phyloP scores from a whole-genome alignment of 2,113 vertebrate genomes.

The Notechis scutatus region DNA sequence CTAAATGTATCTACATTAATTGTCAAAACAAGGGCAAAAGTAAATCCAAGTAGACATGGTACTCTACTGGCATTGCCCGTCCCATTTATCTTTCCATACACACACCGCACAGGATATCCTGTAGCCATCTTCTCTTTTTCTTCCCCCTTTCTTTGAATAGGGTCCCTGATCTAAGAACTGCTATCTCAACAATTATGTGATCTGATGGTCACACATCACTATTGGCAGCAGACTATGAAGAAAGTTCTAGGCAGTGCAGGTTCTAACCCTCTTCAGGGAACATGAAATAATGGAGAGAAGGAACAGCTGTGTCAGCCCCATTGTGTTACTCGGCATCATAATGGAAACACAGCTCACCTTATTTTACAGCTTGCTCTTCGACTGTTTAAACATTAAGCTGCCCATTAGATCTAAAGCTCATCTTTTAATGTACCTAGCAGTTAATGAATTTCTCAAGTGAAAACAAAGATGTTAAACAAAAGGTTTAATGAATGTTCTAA shows the following conservation, averaged over 20 bases:
- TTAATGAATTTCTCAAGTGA: conserved; percentile 55
- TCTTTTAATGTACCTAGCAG: conserved; percentile 28
- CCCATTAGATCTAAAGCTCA: conserved; percentile 25
- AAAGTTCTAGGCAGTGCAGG: background rate
- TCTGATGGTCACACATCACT: background rate
- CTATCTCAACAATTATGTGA: no score
- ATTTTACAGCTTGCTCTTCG: conserved; percentile 26
- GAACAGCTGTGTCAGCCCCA: conserved; percentile 3
- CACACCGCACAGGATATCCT: background rate
- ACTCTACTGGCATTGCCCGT: background rate
- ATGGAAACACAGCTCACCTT: conserved; percentile 31
- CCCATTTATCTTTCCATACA: background rate
- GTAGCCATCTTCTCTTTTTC: background rate
- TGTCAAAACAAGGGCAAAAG: background rate
- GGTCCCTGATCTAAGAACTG: background rate
- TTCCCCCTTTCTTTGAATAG: background rate
- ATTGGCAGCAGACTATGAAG: background rate
- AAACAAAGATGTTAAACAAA: conserved; percentile 42
- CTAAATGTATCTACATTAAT: background rate
- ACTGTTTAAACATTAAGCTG: background rate
- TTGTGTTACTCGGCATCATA: background rate
- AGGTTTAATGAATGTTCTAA: conserved; percentile 39
- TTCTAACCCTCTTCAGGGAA: background rate
- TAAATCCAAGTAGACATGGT: background rate
- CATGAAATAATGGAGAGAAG: background rate